Evolutionary conservation across 2,113 vertebrate genomes (phyloP).

Genomic region (Vulpes lagopus): DNA sequence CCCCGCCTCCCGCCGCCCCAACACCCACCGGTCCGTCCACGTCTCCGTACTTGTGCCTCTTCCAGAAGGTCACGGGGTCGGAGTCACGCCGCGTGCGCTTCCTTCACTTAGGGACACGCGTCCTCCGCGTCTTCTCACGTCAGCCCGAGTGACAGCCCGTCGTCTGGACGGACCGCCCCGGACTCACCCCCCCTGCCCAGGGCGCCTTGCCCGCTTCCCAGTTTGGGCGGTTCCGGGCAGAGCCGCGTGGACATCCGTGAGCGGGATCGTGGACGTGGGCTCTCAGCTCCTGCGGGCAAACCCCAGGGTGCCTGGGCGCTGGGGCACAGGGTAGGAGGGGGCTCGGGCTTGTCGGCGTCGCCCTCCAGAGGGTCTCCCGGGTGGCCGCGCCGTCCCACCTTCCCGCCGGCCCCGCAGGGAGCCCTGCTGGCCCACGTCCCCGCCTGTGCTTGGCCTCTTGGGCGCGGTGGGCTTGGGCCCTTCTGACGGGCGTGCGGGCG

Average conservation of each 20-base stretch:
- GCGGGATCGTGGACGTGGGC: not conserved
- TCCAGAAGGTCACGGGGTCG: too few species aligned
- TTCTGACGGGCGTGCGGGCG: not conserved
- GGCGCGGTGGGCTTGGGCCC: not conserved
- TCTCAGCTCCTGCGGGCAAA: not conserved
- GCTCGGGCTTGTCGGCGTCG: too few species aligned
- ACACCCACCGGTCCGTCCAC: too few species aligned
- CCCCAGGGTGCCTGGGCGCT: fast-evolving
- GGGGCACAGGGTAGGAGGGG: fast-evolving
- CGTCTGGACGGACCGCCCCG: too few species aligned
- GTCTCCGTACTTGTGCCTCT: too few species aligned
- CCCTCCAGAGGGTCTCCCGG: not conserved
- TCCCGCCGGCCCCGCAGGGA: not conserved
- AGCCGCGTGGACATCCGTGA: not conserved
- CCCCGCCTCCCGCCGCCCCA: too few species aligned
- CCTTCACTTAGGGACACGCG: too few species aligned
- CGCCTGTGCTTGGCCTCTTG: not conserved
- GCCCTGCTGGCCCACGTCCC: not conserved
- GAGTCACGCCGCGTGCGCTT: too few species aligned
- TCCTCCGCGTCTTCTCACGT: too few species aligned
- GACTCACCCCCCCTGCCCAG: too few species aligned
- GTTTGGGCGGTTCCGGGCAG: fast-evolving
- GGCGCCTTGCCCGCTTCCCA: not conserved
- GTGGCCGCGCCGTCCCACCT: fast-evolving
- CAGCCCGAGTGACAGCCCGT: too few species aligned